A percentile compares a stretch with the other conserved stretches of the same genome.
These are phyloP conservation scores for Gonocerus acuteangulatus DNA, from an alignment of 2,888 invertebrate genomes.

Conservation along the genomic window DNA sequence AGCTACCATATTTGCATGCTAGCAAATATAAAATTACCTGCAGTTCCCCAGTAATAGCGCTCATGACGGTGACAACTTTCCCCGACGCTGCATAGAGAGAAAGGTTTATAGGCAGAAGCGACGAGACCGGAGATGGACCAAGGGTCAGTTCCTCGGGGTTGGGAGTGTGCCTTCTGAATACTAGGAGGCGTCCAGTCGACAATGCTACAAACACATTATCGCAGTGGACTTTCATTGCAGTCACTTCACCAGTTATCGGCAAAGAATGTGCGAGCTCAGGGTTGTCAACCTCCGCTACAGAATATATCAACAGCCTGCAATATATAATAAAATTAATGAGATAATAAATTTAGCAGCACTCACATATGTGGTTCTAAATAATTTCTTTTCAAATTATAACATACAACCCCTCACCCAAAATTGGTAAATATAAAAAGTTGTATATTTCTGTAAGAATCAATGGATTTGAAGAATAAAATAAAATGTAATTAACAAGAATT, in stretches of 20 bases:
- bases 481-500: no score
- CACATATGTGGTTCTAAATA: not conserved
- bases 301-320: constrained; percentile 63
- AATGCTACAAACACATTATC: constrained; percentile 84
- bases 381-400: not conserved
- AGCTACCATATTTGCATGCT: no score
- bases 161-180: constrained; percentile 68
- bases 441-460: no score
- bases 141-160: constrained; percentile 66
- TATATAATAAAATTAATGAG: not conserved
- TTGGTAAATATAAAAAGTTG: no score
- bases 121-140: constrained; percentile 62
- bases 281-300: constrained; percentile 77
- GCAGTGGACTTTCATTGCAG: constrained; percentile 73
- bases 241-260: constrained; percentile 58
- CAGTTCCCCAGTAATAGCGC: constrained; percentile 68
- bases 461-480: no score
- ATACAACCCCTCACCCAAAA: no score
- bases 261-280: constrained; percentile 50
- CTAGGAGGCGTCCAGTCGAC: constrained; percentile 65
- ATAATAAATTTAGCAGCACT: not conserved
- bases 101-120: constrained; percentile 73
- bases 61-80: constrained; percentile 73
- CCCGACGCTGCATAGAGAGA: constrained; percentile 81
- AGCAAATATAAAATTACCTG: constrained; percentile 45